Evolutionary conservation across 1,140 invertebrate genomes (phyloP), one percentile per base, ranked within the genome.

Genomic region (Rhagoletis zephyria): DNA sequence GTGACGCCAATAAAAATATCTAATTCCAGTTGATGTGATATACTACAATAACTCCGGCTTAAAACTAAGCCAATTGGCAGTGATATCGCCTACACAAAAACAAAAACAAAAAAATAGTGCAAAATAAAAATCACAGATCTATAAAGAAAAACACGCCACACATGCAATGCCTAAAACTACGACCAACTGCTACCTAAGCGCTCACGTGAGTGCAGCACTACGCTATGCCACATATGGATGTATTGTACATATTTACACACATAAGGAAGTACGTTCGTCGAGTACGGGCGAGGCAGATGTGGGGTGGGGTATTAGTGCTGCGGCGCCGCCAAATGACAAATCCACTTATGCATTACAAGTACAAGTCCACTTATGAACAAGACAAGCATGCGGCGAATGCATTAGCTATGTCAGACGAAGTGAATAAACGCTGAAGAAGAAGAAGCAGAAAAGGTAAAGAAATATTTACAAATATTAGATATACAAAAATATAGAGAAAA

Each of bases 311-410:
- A 19, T 81, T 56, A 56, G 48, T 81, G 48, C 74, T 81, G 48
- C 74, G 74, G 74, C 74, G 74, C 74, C 74, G 48, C 48, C 74
- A 81, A 81, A 81, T 81, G 74, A 81, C 74, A 81, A 81, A 81
- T 81, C 74, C 74, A 81, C 74, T 81, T 81, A 81, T 59, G 74
- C 48, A 56, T 56, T 81, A 56, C 74, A 81, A 81, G 74, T 56
- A 81, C 16, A n/a, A 10, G n/a, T n/a, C n/a, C n/a, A n/a, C n/a
- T n/a, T n/a, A n/a, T n/a, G 45, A n/a, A 42, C 74, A 81, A 81
- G 74, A 56, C 48, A 42, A 81, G 45, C 56, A 81, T 81, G 74
- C 74, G 19, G 74, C 74, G 14, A 56, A 56, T 81, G 74, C 74
- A 81, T 7, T 56, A 16, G 30, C 51, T 81, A n/a, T 74, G 6